Evolutionary conservation across 2,113 vertebrate genomes (phyloP), one percentile per base, ranked within the genome.

Genomic region (Dicaeum eximium): DNA sequence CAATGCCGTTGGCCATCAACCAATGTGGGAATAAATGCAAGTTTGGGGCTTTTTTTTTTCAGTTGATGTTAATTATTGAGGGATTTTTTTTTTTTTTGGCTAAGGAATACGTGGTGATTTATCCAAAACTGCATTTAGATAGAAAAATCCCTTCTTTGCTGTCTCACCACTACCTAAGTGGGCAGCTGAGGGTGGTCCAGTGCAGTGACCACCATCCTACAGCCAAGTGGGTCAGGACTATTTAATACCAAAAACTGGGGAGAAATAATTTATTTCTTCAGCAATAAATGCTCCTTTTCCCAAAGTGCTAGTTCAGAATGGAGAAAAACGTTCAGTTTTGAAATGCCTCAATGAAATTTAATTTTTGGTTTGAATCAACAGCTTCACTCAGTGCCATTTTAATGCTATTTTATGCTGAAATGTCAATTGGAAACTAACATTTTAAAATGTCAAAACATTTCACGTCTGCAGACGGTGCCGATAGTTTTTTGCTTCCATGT

Each of bases 381-480:
- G 88, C 91, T 94, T 80, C 70, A 33, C 80, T 90, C 17, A 1
- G 85, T 93, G 93, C 88, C 88, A 80, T 93, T 96, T 91, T 88
- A 80, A 81, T 65, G 74, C 78, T 92, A 67, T 88, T 96, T 96
- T 88, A 85, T 90, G 88, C 86, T 69, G 90, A 96, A 96, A 96
- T 95, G 95, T 94, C 96, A 96, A 85, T 92, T 90, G 94, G 90
- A 95, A 96, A 90, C 81, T 90, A 95, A 90, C 90, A 94, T 96
- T 96, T 93, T 5, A 65, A 96, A 96, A 95, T 92, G 96, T 96
- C 95, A 96, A 95, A 96, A 96, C 96, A 95, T 92, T 95, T 90
- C 95, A 92, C 9, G 53, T 79, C 85, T 84, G 90, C 88, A 84
- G 90, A 95, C n/a, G 4, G 85, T 93, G 70, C 78, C 1, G 21